A percentile compares a stretch with the other conserved stretches of the same genome.
Evolutionary conservation across 2,113 vertebrate species (phyloP).

Genomic region (Acanthochromis polyacanthus): DNA sequence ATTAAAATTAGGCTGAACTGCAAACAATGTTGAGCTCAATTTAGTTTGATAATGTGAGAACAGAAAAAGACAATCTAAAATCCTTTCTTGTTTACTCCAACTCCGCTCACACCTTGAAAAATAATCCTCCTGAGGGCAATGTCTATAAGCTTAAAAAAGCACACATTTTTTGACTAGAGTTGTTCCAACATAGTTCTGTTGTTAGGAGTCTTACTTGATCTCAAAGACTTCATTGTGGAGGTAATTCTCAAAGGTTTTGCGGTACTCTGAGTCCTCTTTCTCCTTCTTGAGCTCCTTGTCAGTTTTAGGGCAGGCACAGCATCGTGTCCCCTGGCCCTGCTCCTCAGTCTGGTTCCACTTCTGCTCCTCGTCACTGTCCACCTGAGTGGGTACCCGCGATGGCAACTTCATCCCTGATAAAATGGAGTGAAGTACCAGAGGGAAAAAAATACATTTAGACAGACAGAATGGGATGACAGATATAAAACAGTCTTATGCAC

Average conservation of each 20-base stretch:
- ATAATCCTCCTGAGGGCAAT: not conserved
- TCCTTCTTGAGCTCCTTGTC: conserved; percentile 96
- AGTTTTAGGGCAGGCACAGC: conserved; percentile 95
- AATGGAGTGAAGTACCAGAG: not conserved
- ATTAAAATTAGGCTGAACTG: not conserved
- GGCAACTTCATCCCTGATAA: conserved; percentile 93
- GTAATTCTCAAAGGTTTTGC: conserved; percentile 97
- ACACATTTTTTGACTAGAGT: not conserved
- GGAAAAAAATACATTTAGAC: conserved; percentile 1
- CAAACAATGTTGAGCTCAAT: not conserved
- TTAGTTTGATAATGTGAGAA: not conserved
- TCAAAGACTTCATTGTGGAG: conserved; percentile 98
- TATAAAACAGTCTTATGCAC: not conserved
- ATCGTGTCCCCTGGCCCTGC: conserved; percentile 82
- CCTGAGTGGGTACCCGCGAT: conserved; percentile 89
- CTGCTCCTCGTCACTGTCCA: conserved; percentile 87
- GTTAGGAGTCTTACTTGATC: conserved; percentile 86
- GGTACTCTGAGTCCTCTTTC: conserved; percentile 92
- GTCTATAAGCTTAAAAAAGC: not conserved
- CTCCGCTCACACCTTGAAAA: not conserved
- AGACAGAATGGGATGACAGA: not conserved
- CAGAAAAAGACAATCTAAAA: not conserved
- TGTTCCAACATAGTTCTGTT: not conserved
- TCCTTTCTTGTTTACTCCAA: conserved; percentile 2
- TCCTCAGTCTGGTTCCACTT: conserved; percentile 91